phyloP scores from a whole-genome alignment of 92 coral and sea anemone species.

The Palythoa heliodiscus region DNA sequence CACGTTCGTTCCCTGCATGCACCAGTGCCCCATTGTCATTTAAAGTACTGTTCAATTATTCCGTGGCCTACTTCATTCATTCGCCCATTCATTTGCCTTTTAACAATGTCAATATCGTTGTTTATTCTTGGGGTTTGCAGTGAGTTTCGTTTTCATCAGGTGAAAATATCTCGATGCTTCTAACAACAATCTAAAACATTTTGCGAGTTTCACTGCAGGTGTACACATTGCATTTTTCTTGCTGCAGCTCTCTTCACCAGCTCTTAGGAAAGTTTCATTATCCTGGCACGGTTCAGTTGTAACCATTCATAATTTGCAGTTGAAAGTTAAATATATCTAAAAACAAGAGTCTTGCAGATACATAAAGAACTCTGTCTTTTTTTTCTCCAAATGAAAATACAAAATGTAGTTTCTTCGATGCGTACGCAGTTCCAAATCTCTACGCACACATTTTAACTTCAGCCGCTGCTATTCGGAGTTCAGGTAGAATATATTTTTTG shows the following conservation, averaged over 20 bases:
- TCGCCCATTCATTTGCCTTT: constrained; percentile 17
- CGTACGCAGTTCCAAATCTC: neutral
- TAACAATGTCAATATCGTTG: constrained; percentile 3
- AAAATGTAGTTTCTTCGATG: neutral
- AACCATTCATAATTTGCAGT: neutral
- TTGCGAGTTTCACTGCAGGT: no score
- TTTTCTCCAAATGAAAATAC: neutral
- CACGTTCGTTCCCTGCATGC: constrained; percentile 25
- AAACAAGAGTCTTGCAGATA: neutral
- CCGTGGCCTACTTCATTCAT: neutral
- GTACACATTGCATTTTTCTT: neutral
- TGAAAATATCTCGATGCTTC: no score
- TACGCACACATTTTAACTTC: neutral
- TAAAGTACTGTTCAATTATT: neutral
- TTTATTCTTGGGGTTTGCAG: neutral
- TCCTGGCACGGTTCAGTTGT: neutral
- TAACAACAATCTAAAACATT: no score
- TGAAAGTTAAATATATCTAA: neutral
- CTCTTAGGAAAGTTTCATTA: neutral
- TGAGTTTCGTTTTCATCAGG: neutral
- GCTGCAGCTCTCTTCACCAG: neutral
- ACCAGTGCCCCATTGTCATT: neutral
- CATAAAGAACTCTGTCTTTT: neutral
- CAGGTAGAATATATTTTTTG: neutral
- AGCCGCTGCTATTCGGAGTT: neutral